These are phyloP conservation scores for Aphelenchoides fujianensis DNA, from an alignment of 1,140 invertebrate species.

Conservation along the genomic window DNA sequence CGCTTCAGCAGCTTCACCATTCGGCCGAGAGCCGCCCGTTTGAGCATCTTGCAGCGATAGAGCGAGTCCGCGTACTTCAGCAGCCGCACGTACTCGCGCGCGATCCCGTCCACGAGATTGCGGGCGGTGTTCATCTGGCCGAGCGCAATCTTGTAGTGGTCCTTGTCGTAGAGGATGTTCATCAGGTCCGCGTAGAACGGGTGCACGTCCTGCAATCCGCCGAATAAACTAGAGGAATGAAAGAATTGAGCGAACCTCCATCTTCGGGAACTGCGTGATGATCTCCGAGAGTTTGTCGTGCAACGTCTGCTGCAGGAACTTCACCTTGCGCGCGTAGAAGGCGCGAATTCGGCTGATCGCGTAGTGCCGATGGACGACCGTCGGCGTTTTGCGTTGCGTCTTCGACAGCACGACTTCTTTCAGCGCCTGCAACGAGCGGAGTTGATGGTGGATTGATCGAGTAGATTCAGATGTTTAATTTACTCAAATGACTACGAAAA, in stretches of 20 bases:
- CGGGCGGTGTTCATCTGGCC: slow-evolving; percentile 96
- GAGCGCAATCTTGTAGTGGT: slow-evolving; percentile 96
- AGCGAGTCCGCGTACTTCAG: slow-evolving; percentile 95
- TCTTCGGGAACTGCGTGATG: slow-evolving; percentile 93
- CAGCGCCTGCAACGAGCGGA: slow-evolving; percentile 89
- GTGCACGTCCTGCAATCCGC: slow-evolving; percentile 77
- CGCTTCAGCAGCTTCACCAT: slow-evolving; percentile 97
- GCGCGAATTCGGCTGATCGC: slow-evolving; percentile 89
- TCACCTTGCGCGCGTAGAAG: slow-evolving; percentile 97
- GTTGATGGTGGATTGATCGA: too few relatives aligned
- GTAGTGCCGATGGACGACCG: slow-evolving; percentile 93
- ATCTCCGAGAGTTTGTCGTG: slow-evolving; percentile 94
- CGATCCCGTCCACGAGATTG: slow-evolving; percentile 93
- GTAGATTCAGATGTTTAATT: too few relatives aligned
- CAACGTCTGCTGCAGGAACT: slow-evolving; percentile 94
- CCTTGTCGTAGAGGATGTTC: slow-evolving; percentile 98
- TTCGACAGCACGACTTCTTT: slow-evolving; percentile 97
- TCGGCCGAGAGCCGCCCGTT: slow-evolving; percentile 87
- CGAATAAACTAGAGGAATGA: slow-evolving; percentile 24
- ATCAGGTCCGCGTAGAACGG: slow-evolving; percentile 99
- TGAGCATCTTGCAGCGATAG: slow-evolving; percentile 95
- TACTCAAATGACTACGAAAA: too few relatives aligned
- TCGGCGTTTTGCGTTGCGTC: slow-evolving; percentile 97
- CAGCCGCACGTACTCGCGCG: slow-evolving; percentile 88
- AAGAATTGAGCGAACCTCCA: slow-evolving; percentile 77